Conservation (phyloP, 2,888 invertebrate genomes). For the Ligdia adustata region DNA sequence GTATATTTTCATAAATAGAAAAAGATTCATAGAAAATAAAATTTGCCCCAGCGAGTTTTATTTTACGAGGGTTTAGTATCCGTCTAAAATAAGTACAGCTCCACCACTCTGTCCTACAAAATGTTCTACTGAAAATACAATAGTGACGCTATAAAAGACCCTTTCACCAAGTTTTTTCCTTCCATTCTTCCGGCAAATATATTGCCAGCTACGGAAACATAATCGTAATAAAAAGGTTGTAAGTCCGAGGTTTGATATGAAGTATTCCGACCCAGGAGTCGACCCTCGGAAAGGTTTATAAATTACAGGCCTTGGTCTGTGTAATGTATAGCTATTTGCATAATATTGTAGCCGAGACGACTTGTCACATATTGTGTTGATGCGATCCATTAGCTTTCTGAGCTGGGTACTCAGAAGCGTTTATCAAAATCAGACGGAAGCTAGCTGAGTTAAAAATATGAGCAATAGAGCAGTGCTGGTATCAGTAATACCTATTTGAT, state of each 20-base stretch:
- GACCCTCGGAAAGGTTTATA: constrained; percentile 33
- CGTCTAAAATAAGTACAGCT: constrained; percentile 4
- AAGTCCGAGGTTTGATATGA: constrained; percentile 30
- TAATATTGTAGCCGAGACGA: constrained; percentile 21
- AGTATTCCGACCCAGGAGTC: constrained; percentile 25
- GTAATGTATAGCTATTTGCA: constrained; percentile 29
- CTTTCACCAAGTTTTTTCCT: constrained; percentile 18
- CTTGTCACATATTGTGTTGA: constrained; percentile 29
- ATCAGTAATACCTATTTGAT: no score
- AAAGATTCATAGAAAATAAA: no score
- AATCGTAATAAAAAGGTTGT: constrained; percentile 27
- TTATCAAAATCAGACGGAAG: constrained; percentile 3
- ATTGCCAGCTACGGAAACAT: constrained; percentile 23
- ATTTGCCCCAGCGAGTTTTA: no score
- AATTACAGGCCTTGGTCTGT: constrained; percentile 21
- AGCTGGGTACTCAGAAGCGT: neutral
- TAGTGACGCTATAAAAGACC: constrained; percentile 18
- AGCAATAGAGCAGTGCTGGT: no score
- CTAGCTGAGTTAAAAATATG: no score
- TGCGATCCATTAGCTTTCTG: constrained; percentile 5
- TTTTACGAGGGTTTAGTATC: neutral
- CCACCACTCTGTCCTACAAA: constrained; percentile 14
- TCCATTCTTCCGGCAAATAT: constrained; percentile 23
- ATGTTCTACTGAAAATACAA: constrained; percentile 19
- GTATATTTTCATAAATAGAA: no score